Evolutionary conservation across 2,888 invertebrate genomes (phyloP).

Genomic region (Orchesella flavescens): DNA sequence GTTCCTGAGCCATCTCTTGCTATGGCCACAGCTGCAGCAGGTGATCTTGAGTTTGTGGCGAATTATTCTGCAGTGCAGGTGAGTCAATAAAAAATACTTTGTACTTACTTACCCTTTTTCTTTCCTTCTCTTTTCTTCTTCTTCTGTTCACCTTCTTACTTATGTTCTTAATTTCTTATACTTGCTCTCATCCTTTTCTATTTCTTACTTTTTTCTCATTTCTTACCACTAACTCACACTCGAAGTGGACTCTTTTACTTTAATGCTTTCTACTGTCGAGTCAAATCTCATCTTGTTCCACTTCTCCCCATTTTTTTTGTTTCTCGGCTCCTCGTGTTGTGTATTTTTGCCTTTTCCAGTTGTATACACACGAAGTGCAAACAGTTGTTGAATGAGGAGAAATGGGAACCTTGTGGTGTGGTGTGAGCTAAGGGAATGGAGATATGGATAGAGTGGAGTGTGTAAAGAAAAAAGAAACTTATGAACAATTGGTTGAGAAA

Average conservation of each 20-base stretch:
- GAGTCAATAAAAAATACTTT: slow-evolving; percentile 68
- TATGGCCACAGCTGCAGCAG: slow-evolving; percentile 82
- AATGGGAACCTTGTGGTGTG: not conserved
- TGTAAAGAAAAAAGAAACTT: not conserved
- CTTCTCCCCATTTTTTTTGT: slow-evolving; percentile 5
- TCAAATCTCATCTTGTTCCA: not conserved
- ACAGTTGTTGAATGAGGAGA: not conserved
- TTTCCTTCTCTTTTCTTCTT: slow-evolving; percentile 11
- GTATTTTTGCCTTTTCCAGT: too few species aligned
- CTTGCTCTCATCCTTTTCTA: slow-evolving; percentile 7
- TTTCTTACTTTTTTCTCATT: not conserved
- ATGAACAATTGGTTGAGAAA: slow-evolving; percentile 8
- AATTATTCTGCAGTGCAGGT: slow-evolving; percentile 96
- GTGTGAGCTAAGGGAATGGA: not conserved
- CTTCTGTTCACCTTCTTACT: too few species aligned
- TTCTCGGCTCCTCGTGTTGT: not conserved
- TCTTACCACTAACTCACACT: too few species aligned
- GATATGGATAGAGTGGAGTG: not conserved
- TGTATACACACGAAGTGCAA: not conserved
- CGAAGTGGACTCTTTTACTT: too few species aligned
- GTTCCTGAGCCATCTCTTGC: slow-evolving; percentile 82
- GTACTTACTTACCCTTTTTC: slow-evolving; percentile 16
- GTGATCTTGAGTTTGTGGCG: slow-evolving; percentile 95
- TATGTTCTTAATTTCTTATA: not conserved
- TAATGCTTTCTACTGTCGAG: too few species aligned